phyloP scores from a whole-genome alignment of 2,888 invertebrate genomes.

The Galerucella pusilla region DNA sequence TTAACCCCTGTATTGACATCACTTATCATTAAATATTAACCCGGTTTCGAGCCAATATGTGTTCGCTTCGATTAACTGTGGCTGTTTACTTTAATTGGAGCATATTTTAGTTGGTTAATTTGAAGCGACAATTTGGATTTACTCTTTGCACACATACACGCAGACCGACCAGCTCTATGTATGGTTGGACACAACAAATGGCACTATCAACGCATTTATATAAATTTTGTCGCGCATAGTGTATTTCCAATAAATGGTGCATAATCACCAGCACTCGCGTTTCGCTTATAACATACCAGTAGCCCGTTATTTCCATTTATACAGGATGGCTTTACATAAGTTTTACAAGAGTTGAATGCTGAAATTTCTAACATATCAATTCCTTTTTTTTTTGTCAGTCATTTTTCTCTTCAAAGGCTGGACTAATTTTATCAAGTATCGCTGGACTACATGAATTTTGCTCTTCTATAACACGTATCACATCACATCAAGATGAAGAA shows the following conservation, averaged over 20 bases:
- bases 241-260: conserved; percentile 40
- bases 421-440: too few species aligned
- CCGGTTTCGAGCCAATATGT: conserved; percentile 60
- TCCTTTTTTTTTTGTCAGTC: too few species aligned
- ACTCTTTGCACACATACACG: conserved; percentile 43
- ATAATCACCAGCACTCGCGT: conserved; percentile 33
- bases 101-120: conserved; percentile 58
- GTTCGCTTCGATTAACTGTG: conserved; percentile 62
- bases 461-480: too few species aligned
- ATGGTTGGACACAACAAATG: conserved; percentile 37
- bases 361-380: too few species aligned
- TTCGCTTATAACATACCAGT: conserved; percentile 3
- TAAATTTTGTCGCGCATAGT: conserved; percentile 41
- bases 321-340: neutral
- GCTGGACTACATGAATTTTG: too few species aligned
- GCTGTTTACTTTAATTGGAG: conserved; percentile 62
- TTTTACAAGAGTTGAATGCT: neutral
- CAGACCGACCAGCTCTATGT: conserved; percentile 28
- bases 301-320: neutral
- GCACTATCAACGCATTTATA: conserved; percentile 37
- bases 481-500: too few species aligned
- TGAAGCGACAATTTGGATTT: conserved; percentile 51
- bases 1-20: conserved; percentile 63
- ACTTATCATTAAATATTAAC: conserved; percentile 64
- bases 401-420: too few species aligned